Base-by-base conservation (phyloP, 2,113 vertebrate species). In the Synodontis membranacea region DNA sequence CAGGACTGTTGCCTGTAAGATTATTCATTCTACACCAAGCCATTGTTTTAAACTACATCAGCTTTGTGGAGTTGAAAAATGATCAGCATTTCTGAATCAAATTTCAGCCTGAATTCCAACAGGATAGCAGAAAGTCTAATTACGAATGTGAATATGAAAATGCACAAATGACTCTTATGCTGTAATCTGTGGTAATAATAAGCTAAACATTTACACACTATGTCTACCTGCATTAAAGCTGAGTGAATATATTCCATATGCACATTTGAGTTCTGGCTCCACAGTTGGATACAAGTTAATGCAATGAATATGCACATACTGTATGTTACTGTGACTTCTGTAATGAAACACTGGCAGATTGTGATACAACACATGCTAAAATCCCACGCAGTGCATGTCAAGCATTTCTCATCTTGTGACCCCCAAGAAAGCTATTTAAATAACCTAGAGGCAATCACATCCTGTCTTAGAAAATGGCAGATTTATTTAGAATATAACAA, bases 401-500 rank as follows among this genome's bases (percentile, higher is more conserved):
- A 68, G 74, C 50, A 54, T 44, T 84, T 56, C 84, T 78, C 34
- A 68, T 60, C 42, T 72, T 85, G 42, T 70, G 74, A 42, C 74
- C 19, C 58, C 4, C 39, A 70, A 17, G 19, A 68, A 80, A 44
- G 62, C 86, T 52, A 84, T 80, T 79, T 85, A 72, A 60, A 80
- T 64, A 86, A 64, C 44, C 70, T 25, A 44, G 39, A 84, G 76
- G 44, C 39, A 34, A 89, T 89, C 82, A 88, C 70, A 50, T 87
- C 64, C 44, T 90, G 48, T 44, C 84, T 86, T 76, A 48, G 80
- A 84, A 89, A 90, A 58, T 86, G 88, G 84, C 84, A 91, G 82
- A 82, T 84, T 80, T 23, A 64, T 87, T 50, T 80, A 87, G 42
- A 89, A 83, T 39, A 86, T 89, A 92, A 90, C 66, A 91, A 88